Evolutionary conservation across 2,888 invertebrate genomes (phyloP).

Genomic region (Dyspetes luteomarginatus): DNA sequence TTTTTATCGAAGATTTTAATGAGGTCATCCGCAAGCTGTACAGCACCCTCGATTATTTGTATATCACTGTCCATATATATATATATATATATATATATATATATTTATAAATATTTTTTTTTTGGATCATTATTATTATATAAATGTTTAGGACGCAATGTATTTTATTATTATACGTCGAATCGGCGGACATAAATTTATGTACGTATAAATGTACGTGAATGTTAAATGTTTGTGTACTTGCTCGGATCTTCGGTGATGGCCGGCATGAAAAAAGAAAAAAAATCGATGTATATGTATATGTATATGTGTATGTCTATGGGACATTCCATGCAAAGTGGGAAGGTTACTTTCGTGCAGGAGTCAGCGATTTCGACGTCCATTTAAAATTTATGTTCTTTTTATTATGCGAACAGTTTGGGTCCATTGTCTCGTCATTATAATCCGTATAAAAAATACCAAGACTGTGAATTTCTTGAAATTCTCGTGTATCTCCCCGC

Average conservation of each 20-base stretch:
- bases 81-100: neutral
- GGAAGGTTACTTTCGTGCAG: no score
- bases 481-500: no score
- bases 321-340: no score
- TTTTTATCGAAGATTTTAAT: slow-evolving; percentile 27
- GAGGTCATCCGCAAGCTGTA: slow-evolving; percentile 41
- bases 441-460: no score
- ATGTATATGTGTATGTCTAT: slow-evolving; percentile 11
- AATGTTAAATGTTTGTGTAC: slow-evolving; percentile 54
- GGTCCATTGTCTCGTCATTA: no score
- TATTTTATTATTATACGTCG: neutral
- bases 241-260: slow-evolving; percentile 43
- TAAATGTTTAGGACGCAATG: slow-evolving; percentile 53
- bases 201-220: slow-evolving; percentile 37
- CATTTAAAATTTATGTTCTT: no score
- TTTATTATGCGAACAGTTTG: no score
- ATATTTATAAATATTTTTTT: neutral
- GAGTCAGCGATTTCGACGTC: no score
- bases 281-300: slow-evolving; percentile 10
- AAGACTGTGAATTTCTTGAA: no score
- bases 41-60: slow-evolving; percentile 33
- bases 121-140: slow-evolving; percentile 7
- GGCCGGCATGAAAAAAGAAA: slow-evolving; percentile 49
- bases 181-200: neutral
- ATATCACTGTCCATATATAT: slow-evolving; percentile 6